These are phyloP conservation scores for Hypomecis atomaria DNA, from an alignment of 2,888 invertebrate species.

Conservation along the genomic window DNA sequence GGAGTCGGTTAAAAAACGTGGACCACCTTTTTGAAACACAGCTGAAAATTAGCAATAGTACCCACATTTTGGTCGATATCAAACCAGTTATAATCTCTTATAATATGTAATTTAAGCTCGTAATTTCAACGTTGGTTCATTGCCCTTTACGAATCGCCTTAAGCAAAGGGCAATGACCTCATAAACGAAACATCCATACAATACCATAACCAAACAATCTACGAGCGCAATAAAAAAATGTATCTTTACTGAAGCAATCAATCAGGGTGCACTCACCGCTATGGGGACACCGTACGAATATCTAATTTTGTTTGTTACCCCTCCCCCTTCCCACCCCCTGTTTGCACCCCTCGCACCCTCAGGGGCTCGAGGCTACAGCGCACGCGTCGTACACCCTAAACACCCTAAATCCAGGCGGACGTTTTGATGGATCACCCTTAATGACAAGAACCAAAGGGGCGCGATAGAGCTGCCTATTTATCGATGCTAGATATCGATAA, in stretches of 20 bases:
- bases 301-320: constrained; percentile 81
- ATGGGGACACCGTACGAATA: constrained; percentile 81
- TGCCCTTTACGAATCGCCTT: too few species aligned
- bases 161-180: constrained; percentile 27
- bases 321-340: constrained; percentile 42
- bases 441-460: constrained; percentile 82
- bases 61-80: too few species aligned
- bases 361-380: constrained; percentile 54
- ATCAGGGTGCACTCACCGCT: constrained; percentile 77
- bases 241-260: constrained; percentile 67
- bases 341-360: constrained; percentile 20
- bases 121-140: too few species aligned
- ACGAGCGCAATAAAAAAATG: constrained; percentile 44
- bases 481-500: constrained; percentile 48
- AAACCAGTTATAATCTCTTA: too few species aligned
- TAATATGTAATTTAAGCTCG: too few species aligned
- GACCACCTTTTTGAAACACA: too few species aligned
- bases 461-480: constrained; percentile 56
- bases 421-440: constrained; percentile 85
- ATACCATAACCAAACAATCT: constrained; percentile 39
- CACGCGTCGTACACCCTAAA: constrained; percentile 78
- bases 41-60: too few species aligned
- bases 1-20: too few species aligned
- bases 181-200: constrained; percentile 32
- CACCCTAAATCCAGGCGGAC: constrained; percentile 83